Base-by-base conservation (phyloP, 2,797 vertebrate genomes). In the Vespertilio murinus region DNA sequence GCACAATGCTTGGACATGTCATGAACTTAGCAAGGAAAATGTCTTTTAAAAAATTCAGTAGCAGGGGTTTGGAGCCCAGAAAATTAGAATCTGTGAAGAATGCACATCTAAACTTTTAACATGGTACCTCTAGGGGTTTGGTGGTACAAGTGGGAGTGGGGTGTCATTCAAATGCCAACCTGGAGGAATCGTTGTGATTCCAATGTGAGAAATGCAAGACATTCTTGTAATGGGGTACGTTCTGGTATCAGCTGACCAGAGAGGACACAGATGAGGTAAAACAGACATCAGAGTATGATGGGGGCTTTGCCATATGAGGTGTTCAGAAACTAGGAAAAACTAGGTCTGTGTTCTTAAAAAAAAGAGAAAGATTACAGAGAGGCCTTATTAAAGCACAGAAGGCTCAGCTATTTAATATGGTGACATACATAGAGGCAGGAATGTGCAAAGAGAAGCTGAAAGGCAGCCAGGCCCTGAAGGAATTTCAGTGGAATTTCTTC, bases 401-500 rank as follows among this genome's bases (percentile, higher is more conserved):
- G 96, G 95, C 94, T 87, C 73, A 95, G 97, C 96, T 97, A 97
- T 97, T 97, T 97, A 97, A 95, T 94, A 97, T 95, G 96, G 95
- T 97, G 97, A 97, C 97, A 97, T 93, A 97, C 96, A 97, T 97
- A 97, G 96, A 97, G 94, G 94, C 92, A 97, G 91, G 96, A 96
- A 96, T 96, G 96, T 96, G 96, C 96, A 97, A 88, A 93, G 95
- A 93, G 92, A 96, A 93, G 94, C 97, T 97, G 97, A 97, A 97
- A 97, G 96, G 94, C 96, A 97, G 97, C 97, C 97, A 97, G 96
- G 96, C 96, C 97, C 96, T 97, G 96, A 96, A 97, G 97, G 96
- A 97, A 97, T 97, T 97, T 97, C 89, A 96, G 96, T 97, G 96
- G 97, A 97, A 97, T 97, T 96, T 97, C 96, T 97, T 95, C 94